These are phyloP conservation scores for Conopomorpha cramerella DNA, from an alignment of 1,140 invertebrate species.

Conservation along the genomic window DNA sequence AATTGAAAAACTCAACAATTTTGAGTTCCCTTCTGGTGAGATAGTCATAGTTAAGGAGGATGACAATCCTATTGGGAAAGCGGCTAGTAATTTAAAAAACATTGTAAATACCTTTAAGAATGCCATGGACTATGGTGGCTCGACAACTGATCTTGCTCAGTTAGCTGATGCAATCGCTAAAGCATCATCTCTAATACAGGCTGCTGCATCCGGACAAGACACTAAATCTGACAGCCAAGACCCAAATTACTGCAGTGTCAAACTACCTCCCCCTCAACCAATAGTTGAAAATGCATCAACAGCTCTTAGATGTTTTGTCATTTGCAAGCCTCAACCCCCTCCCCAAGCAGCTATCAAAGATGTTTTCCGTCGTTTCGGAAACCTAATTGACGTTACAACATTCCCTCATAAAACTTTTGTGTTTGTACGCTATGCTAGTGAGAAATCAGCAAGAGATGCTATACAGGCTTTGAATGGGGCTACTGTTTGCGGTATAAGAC, in stretches of 20 bases:
- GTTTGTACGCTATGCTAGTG: conserved; percentile 86
- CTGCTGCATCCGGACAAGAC: conserved; percentile 19
- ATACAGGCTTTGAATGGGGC: conserved; percentile 78
- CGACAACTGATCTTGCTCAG: conserved; percentile 19
- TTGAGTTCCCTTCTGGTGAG: conserved; percentile 49
- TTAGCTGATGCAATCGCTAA: conserved; percentile 43
- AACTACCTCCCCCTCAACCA: conserved; percentile 73
- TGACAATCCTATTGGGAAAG: conserved; percentile 27
- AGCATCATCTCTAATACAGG: conserved; percentile 40
- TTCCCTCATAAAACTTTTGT: conserved; percentile 88
- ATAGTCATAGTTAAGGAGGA: conserved; percentile 31
- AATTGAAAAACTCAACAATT: conserved; percentile 34
- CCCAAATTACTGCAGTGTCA: conserved; percentile 58
- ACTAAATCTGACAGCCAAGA: conserved; percentile 3
- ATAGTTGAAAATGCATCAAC: conserved; percentile 60
- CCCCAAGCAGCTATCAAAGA: conserved; percentile 82
- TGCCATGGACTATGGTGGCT: conserved; percentile 22
- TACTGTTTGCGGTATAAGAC: conserved; percentile 77
- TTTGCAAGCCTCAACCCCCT: conserved; percentile 81
- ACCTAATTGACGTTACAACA: conserved; percentile 89
- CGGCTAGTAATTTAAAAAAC: conserved; percentile 27
- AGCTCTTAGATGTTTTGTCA: conserved; percentile 65
- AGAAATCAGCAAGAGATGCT: conserved; percentile 78
- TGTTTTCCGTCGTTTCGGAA: conserved; percentile 90
- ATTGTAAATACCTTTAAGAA: conserved; percentile 43